Conservation (phyloP, 2,113 vertebrate genomes). For the Scophthalmus maximus region DNA sequence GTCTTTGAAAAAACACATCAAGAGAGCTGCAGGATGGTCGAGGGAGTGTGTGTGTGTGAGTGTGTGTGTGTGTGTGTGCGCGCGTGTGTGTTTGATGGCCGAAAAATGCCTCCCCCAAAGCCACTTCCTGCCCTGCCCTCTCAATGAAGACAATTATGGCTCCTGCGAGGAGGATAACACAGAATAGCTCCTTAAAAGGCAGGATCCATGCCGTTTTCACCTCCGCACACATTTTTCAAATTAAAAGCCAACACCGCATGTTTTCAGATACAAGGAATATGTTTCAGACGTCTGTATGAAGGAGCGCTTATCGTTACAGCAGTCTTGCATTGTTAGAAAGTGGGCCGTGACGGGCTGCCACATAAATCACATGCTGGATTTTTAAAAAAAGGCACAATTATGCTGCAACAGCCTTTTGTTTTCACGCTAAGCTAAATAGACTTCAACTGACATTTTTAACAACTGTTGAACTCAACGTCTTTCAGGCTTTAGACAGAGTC, state of each 20-base stretch:
- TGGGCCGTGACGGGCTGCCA: conserved; percentile 7
- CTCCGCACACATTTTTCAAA: conserved; percentile 67
- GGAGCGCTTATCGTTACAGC: conserved; percentile 1
- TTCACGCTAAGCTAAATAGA: too few species aligned
- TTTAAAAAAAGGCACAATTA: neutral
- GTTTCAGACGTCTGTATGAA: conserved; percentile 11
- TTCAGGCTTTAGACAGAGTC: too few species aligned
- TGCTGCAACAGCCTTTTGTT: too few species aligned
- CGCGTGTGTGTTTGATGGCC: conserved; percentile 12
- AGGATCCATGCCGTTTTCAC: conserved; percentile 66
- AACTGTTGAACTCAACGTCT: too few species aligned
- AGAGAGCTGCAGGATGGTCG: conserved; percentile 12
- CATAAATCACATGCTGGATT: conserved; percentile 11
- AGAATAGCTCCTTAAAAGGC: conserved; percentile 78
- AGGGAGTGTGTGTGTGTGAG: conserved; percentile 1
- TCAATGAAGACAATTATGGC: conserved; percentile 80
- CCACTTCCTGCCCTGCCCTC: conserved; percentile 82
- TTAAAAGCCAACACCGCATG: conserved; percentile 49
- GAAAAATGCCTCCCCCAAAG: conserved; percentile 72
- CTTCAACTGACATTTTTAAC: too few species aligned
- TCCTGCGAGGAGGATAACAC: conserved; percentile 66
- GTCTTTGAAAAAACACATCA: conserved; percentile 41
- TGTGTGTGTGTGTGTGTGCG: neutral
- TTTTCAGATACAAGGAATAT: conserved; percentile 44
- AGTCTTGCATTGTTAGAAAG: conserved; percentile 31